phyloP scores from a whole-genome alignment of 2,888 invertebrate species.

The Diploptera punctata region DNA sequence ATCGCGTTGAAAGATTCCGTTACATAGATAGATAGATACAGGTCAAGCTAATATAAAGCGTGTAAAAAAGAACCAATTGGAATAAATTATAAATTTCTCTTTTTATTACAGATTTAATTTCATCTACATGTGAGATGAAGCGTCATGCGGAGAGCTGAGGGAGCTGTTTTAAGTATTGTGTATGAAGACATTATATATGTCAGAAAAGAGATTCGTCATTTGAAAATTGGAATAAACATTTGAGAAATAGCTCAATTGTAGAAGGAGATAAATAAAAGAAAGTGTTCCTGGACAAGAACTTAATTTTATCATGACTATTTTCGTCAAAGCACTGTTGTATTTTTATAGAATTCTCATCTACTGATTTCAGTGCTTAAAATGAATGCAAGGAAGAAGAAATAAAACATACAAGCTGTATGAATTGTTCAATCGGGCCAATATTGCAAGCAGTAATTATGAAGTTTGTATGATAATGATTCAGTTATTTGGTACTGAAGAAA shows the following conservation, averaged over 20 bases:
- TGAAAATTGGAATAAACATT: background rate
- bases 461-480: too few relatives aligned
- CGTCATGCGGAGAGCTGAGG: background rate
- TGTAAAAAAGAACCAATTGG: too few relatives aligned
- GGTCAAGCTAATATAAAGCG: too few relatives aligned
- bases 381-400: too few relatives aligned
- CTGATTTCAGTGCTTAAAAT: too few relatives aligned
- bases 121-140: constrained; percentile 65
- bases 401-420: too few relatives aligned
- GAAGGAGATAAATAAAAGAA: background rate
- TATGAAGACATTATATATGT: background rate
- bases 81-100: too few relatives aligned
- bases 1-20: too few relatives aligned
- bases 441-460: too few relatives aligned
- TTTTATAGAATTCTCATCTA: background rate
- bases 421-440: too few relatives aligned
- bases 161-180: constrained; percentile 1
- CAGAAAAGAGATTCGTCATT: background rate
- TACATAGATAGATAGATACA: too few relatives aligned
- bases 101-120: constrained; percentile 67
- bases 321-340: background rate
- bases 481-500: too few relatives aligned
- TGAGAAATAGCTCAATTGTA: background rate
- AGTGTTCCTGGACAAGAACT: background rate
- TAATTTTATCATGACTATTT: background rate